phyloP scores from a whole-genome alignment of 2,113 vertebrate species.

The Tetrao urogallus region DNA sequence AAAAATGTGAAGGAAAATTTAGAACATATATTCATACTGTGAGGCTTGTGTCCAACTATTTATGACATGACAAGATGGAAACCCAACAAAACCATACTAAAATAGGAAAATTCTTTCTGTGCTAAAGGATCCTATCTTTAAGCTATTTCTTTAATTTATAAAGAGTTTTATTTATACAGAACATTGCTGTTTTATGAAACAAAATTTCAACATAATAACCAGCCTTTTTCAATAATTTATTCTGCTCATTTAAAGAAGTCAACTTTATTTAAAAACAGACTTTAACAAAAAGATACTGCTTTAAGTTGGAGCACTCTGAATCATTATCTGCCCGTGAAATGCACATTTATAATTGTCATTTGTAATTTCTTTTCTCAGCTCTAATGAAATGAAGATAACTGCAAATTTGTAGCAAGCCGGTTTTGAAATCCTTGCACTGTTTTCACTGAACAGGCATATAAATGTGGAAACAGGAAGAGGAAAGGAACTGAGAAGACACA shows the following conservation, averaged over 20 bases:
- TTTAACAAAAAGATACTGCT: not conserved
- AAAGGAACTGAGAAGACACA: constrained; percentile 42
- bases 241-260: not conserved
- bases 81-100: not conserved
- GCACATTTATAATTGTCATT: not conserved
- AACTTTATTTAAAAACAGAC: not conserved
- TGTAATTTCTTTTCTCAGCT: not conserved
- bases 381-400: not conserved
- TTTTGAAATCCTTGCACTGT: constrained; percentile 15
- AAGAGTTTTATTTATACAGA: not conserved
- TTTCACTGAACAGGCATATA: constrained; percentile 49
- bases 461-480: constrained; percentile 46
- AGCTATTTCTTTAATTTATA: not conserved
- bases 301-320: not conserved
- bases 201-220: not conserved
- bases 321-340: not conserved
- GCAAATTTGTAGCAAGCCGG: not conserved
- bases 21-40: not conserved
- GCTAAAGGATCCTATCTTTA: not conserved
- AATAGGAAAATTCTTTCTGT: not conserved
- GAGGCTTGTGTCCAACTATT: not conserved
- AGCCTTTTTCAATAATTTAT: not conserved
- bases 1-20: not conserved
- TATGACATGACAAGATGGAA: not conserved
- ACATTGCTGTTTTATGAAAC: not conserved